These are phyloP conservation scores for Catharus minimus DNA, from an alignment of 2,113 vertebrate species.

Conservation along the genomic window DNA sequence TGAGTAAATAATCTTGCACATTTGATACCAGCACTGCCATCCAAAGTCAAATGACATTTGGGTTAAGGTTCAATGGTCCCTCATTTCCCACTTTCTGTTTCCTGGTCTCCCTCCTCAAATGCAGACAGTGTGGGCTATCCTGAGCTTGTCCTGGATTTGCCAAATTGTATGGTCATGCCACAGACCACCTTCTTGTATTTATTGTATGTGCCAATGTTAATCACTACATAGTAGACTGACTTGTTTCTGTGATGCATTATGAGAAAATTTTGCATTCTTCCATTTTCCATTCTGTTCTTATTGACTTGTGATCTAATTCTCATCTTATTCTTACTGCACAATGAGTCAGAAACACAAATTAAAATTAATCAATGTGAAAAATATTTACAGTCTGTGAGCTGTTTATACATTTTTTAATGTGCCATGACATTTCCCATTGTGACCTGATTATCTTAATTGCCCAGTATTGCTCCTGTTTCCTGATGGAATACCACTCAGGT, in stretches of 20 bases:
- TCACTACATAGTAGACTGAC: neutral
- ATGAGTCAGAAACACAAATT: neutral
- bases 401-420: neutral
- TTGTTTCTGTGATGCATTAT: neutral
- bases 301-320: neutral
- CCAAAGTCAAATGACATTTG: neutral
- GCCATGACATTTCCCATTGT: neutral
- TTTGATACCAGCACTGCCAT: neutral
- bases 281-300: neutral
- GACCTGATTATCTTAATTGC: neutral
- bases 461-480: neutral
- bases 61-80: neutral
- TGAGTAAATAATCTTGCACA: neutral
- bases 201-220: neutral
- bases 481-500: neutral
- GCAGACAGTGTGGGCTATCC: rapidly evolving
- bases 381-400: neutral
- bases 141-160: neutral
- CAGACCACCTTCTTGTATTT: neutral
- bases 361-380: neutral
- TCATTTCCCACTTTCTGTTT: neutral
- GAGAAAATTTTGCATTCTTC: neutral
- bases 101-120: neutral
- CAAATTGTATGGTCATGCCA: neutral
- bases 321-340: neutral